Evolutionary conservation across 2,797 vertebrate species (phyloP), one percentile per base, ranked within the genome.

Genomic region (Zenarchopterus dispar): DNA sequence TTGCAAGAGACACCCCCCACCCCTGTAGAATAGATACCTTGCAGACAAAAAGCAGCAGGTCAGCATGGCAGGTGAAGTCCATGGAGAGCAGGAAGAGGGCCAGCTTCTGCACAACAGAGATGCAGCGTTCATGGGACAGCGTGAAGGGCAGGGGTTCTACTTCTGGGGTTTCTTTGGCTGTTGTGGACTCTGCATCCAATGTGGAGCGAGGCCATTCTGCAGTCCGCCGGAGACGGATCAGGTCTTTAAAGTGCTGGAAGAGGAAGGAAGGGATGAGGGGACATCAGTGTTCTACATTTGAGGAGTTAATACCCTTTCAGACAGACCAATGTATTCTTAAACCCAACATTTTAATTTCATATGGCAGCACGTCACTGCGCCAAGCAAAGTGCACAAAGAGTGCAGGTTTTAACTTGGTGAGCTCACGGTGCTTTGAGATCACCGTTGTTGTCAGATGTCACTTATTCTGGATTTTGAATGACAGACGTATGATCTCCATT

Each of bases 51-150:
- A 99, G 92, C 77, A 99, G 93, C 65, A 99, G 93, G 92, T 99
- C 98, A 10, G 98, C 98, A 50, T 99, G 98, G 78, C 98, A 99
- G 66, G 98, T 99, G 76, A 99, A 99, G 88, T 99, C 98, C 98
- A 99, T 99, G 45, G 97, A 99, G 31, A 99, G 93, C 5, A 99
- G 95, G 81, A 99, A 99, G n/a, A 98, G 94, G 17, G 95, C 94
- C 58, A 99, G 92, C 75, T 99, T 99, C 88, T 99, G 98, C 54
- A 99, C 98, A 57, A 99, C 98, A 16, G 95, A 96, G 90, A 99
- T 98, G 86, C 98, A 99, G 46, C 96, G 96, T 31, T 99, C 97
- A 8, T 99, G 98, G n/a, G 97, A 93, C 79, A 99, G 84, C 0
- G 97, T 98, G 81, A 99, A 99, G 5, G 98, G 97, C 77, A 99